Conservation (phyloP, 2,113 vertebrate species). For the Tragelaphus strepsiceros region DNA sequence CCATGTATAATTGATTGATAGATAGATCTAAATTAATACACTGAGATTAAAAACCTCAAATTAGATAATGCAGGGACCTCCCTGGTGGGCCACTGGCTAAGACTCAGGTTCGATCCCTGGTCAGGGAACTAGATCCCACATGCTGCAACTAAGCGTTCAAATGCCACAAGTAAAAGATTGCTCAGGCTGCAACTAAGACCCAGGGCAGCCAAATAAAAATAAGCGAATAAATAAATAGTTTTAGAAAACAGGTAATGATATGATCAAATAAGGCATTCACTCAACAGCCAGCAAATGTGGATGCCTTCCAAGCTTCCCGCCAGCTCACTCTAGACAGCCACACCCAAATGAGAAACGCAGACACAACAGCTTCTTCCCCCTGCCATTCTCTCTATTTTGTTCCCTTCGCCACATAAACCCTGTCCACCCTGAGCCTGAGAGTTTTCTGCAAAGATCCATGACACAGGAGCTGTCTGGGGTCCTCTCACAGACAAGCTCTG, state of each 20-base stretch:
- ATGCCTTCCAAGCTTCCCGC: neutral
- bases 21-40: neutral
- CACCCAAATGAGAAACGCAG: neutral
- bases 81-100: neutral
- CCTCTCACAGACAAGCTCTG: neutral
- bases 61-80: neutral
- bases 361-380: neutral
- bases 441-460: neutral
- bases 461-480: accelerated
- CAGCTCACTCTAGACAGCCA: neutral
- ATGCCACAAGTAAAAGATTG: neutral
- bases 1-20: neutral
- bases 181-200: neutral
- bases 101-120: neutral
- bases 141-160: neutral
- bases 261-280: neutral
- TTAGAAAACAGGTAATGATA: neutral
- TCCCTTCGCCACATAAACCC: neutral
- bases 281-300: neutral
- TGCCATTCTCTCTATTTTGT: neutral
- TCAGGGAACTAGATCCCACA: neutral
- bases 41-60: neutral
- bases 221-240: neutral
- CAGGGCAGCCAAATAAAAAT: neutral
- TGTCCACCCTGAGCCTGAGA: neutral